These are phyloP conservation scores for Gallinago paraguaiae DNA, from an alignment of 2,113 vertebrate species.

Conservation along the genomic window DNA sequence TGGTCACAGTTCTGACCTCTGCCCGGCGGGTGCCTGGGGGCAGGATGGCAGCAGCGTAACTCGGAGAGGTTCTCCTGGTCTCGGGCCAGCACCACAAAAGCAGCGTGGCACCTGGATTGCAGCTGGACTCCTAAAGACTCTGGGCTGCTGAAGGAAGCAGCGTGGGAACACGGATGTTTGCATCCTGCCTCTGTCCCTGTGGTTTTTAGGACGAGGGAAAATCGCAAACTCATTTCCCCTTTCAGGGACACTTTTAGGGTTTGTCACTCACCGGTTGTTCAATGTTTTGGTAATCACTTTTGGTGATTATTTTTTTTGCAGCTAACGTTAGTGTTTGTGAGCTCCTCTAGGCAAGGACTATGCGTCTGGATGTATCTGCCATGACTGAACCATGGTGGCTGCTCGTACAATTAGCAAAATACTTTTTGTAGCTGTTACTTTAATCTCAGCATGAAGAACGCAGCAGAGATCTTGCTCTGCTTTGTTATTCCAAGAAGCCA, in stretches of 20 bases:
- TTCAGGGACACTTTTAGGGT: background rate
- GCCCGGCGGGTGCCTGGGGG: background rate
- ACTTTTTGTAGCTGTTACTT: background rate
- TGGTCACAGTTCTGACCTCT: background rate
- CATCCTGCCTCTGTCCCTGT: background rate
- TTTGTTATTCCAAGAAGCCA: background rate
- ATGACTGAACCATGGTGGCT: background rate
- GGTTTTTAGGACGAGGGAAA: background rate
- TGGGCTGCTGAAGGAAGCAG: background rate
- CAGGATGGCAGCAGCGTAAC: background rate
- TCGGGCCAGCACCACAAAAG: background rate
- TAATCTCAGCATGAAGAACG: background rate
- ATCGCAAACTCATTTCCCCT: background rate
- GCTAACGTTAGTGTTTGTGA: background rate
- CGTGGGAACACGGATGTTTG: background rate
- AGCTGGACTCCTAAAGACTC: background rate
- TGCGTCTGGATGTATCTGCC: background rate
- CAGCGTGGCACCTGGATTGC: background rate
- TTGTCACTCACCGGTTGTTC: background rate
- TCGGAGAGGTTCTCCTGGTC: background rate
- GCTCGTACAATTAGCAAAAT: background rate
- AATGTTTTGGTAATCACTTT: background rate
- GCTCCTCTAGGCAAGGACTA: background rate
- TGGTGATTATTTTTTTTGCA: background rate
- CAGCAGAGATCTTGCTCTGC: background rate